phyloP scores from a whole-genome alignment of 1,140 invertebrate genomes.

The Drosophila pseudoobscura region DNA sequence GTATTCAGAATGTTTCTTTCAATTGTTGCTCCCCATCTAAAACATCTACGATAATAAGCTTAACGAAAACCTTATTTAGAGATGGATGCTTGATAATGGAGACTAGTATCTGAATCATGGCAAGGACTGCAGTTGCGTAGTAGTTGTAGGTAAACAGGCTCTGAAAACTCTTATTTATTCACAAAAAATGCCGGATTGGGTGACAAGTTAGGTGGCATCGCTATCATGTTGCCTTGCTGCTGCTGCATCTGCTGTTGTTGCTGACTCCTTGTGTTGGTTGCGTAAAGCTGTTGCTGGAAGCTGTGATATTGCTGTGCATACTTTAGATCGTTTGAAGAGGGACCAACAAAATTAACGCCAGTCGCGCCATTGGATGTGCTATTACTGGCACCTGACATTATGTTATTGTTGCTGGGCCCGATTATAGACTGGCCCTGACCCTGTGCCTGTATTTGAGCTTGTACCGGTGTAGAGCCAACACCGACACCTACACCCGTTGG shows the following conservation, averaged over 20 bases:
- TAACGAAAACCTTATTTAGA: conserved; percentile 18
- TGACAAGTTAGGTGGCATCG: conserved; percentile 68
- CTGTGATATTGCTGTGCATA: conserved; percentile 97
- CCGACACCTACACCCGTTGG: conserved; percentile 78
- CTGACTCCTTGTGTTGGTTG: conserved; percentile 91
- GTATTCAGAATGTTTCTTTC: no score
- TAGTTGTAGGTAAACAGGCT: background rate
- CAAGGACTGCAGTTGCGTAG: background rate
- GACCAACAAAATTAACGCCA: conserved; percentile 87
- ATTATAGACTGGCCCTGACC: conserved; percentile 45
- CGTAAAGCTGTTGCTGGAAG: conserved; percentile 97
- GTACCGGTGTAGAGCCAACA: background rate
- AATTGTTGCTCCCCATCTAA: conserved; percentile 12
- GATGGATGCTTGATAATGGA: conserved; percentile 14
- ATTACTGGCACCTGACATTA: conserved; percentile 83
- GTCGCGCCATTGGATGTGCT: conserved; percentile 83
- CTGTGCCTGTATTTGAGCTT: conserved; percentile 33
- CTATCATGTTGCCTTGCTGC: conserved; percentile 66
- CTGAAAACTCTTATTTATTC: conserved; percentile 56
- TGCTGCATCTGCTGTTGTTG: conserved; percentile 69
- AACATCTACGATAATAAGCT: conserved; percentile 23
- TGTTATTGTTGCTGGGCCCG: conserved; percentile 83
- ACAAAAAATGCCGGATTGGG: conserved; percentile 75
- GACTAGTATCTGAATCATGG: conserved; percentile 26
- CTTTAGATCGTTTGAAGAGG: conserved; percentile 93